Conservation (phyloP, 35 echinoderm and acorn worm species). For the Nesometra sesokonis region DNA sequence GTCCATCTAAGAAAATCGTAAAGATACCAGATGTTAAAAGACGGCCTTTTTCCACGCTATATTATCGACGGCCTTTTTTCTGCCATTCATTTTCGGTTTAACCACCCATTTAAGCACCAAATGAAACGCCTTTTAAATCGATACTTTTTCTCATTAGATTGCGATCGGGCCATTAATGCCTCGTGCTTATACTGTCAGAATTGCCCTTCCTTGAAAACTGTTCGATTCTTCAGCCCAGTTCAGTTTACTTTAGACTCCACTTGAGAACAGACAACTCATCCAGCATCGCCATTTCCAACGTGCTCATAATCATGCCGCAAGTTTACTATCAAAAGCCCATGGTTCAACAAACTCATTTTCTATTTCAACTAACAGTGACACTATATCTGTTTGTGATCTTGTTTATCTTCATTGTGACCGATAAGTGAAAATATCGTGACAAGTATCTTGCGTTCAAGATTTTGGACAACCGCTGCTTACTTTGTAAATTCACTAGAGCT, state of each 20-base stretch:
- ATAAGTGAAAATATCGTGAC: too few relatives aligned
- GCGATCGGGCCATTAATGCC: background rate
- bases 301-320: too few relatives aligned
- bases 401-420: too few relatives aligned
- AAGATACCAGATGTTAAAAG: background rate
- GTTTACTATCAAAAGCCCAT: too few relatives aligned
- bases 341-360: too few relatives aligned
- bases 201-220: background rate
- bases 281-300: too few relatives aligned
- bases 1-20: background rate
- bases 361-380: too few relatives aligned
- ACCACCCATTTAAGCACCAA: background rate
- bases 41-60: background rate
- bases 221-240: background rate
- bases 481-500: too few relatives aligned
- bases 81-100: background rate
- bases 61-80: background rate
- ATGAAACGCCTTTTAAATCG: background rate
- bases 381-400: too few relatives aligned
- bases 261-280: too few relatives aligned
- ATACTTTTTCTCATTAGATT: background rate
- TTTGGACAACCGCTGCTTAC: too few relatives aligned
- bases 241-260: background rate
- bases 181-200: background rate
- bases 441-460: too few relatives aligned